Percentiles rank a stretch among this genome's conserved stretches.
Conservation (phyloP, 1,140 invertebrate genomes). For the Aleiodes sp. region DNA sequence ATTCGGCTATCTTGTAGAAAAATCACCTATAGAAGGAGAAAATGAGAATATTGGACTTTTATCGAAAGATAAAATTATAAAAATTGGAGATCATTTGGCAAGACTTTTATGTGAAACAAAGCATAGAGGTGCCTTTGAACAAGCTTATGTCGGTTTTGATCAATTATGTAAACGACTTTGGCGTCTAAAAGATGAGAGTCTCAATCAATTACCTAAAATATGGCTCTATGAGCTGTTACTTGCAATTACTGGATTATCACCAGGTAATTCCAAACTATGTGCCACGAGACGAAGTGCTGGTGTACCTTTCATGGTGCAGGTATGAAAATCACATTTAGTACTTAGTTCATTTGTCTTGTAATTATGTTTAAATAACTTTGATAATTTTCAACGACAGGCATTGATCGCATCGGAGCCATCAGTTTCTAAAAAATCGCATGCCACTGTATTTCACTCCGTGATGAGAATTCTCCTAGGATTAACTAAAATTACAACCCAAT, state of each 20-base stretch:
- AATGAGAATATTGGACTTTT: constrained; percentile 43
- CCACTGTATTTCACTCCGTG: constrained; percentile 70
- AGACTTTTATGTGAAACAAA: constrained; percentile 81
- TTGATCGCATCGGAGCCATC: constrained; percentile 75
- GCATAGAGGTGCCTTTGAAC: constrained; percentile 95
- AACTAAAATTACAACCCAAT: constrained; percentile 44
- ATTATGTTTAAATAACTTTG: too few species aligned
- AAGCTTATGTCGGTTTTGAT: constrained; percentile 90
- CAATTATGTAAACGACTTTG: constrained; percentile 77
- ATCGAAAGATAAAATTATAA: constrained; percentile 59
- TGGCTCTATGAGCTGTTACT: constrained; percentile 78
- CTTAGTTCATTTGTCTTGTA: too few species aligned
- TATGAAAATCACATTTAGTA: constrained; percentile 47
- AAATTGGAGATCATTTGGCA: constrained; percentile 79
- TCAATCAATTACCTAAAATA: constrained; percentile 73
- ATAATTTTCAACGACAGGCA: constrained; percentile 66
- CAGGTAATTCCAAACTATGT: constrained; percentile 71
- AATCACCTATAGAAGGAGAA: constrained; percentile 48
- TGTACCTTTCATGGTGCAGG: constrained; percentile 90
- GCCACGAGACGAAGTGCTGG: constrained; percentile 90
- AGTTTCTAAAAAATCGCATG: constrained; percentile 61
- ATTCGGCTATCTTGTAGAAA: constrained; percentile 67
- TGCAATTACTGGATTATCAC: constrained; percentile 67
- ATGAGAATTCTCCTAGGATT: constrained; percentile 66
- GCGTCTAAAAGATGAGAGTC: constrained; percentile 50